Base-by-base conservation (phyloP, 2,113 vertebrate genomes). In the Nematolebias whitei region DNA sequence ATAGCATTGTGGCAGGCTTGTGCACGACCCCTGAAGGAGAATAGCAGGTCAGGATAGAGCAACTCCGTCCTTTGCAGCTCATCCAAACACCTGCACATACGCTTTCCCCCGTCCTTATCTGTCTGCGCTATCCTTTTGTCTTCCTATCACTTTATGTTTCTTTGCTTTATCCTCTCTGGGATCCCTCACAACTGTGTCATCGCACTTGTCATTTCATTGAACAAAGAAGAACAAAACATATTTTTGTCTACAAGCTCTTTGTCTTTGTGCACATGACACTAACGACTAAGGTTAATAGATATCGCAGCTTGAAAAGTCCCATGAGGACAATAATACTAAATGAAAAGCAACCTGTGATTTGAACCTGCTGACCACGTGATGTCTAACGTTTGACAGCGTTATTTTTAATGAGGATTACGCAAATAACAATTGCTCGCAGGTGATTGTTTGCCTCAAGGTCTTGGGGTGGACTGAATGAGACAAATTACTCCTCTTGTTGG, bases 1-100 rank as follows among this genome's bases (percentile, higher is more conserved):
- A 90, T 89, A 89, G 84, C 82, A 78, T 85, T 85, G 84, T 84
- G 79, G 80, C 75, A 60, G 63, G 71, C 76, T 63, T 75, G 76
- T 77, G 74, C 69, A 64, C 56, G 81, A 86, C 83, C 87, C 78
- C 81, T 86, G 79, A 87, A 85, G 79, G 82, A 85, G 79, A 88
- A 66, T 79, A 87, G 62, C 76, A 78, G 84, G 85, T 82, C 80
- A 72, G 52, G 55, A 40, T 60, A 49, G 51, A 74, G 63, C 68
- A 26, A 50, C 45, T 3, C 47, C 47, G 39, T 2, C 38, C 53
- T 19, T 35, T 50, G 43, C 61, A 48, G 60, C 70, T 61, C 58
- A 22, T 26, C 16, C 38, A 50, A 62, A 62, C 45, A 59, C 62
- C 51, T 41, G 60, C 47, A 45, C 1, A n/a, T 41, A 49, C 55